phyloP scores from a whole-genome alignment of 2,797 vertebrate genomes.

The Sebastolobus altivelis region DNA sequence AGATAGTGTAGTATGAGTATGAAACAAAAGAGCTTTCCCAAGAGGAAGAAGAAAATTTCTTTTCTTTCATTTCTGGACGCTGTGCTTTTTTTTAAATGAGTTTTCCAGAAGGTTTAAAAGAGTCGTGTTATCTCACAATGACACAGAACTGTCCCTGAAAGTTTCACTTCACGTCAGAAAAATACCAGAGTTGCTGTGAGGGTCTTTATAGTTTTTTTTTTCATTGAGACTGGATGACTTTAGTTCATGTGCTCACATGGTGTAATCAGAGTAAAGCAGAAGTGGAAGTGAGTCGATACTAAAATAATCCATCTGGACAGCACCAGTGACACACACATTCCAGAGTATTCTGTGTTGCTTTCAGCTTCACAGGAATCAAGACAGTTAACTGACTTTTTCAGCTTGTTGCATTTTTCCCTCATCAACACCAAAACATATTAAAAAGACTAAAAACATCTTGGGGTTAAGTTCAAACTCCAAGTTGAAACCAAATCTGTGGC shows the following conservation, averaged over 20 bases:
- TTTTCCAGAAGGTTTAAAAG: not conserved
- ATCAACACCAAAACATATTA: not conserved
- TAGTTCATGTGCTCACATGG: not conserved
- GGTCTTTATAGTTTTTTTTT: not conserved
- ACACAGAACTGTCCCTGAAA: not conserved
- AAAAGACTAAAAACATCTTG: not conserved
- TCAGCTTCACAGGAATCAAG: not conserved
- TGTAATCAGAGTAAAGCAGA: not conserved
- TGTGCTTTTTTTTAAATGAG: not conserved
- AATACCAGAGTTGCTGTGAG: not conserved
- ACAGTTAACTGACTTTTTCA: not conserved
- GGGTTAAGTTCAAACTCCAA: not conserved
- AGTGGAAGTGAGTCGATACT: not conserved
- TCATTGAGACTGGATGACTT: not conserved
- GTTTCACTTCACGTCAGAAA: not conserved
- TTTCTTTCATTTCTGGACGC: not conserved
- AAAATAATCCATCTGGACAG: not conserved
- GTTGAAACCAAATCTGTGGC: not conserved
- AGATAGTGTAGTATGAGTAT: too few relatives aligned
- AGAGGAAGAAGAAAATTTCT: not conserved
- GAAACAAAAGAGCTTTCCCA: not conserved
- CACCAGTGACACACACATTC: not conserved
- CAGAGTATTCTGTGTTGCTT: not conserved
- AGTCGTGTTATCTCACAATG: not conserved
- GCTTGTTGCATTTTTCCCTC: not conserved